Conservation (phyloP, 2,888 invertebrate species). For the Rhagonycha fulva region DNA sequence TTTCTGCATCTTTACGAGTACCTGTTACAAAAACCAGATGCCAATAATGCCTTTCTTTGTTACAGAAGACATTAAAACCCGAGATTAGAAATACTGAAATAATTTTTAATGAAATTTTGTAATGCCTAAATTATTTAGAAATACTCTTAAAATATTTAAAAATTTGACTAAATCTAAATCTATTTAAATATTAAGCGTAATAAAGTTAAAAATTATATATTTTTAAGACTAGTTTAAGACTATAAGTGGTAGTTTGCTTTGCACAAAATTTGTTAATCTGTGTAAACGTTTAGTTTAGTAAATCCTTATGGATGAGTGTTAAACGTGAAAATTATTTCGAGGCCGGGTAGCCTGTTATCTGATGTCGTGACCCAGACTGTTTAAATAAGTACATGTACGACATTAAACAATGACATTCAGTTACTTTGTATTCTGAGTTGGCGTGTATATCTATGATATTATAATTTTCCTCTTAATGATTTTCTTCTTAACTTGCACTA, state of each 20-base stretch:
- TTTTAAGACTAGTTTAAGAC: not conserved
- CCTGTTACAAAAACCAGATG: not conserved
- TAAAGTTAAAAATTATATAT: not conserved
- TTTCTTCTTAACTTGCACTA: not conserved
- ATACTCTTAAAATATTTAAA: not conserved
- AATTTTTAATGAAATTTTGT: not conserved
- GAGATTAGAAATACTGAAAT: not conserved
- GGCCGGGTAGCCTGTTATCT: not conserved
- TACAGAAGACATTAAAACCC: not conserved
- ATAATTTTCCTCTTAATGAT: not conserved
- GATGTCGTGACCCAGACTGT: not conserved
- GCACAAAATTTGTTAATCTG: not conserved
- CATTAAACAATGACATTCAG: not conserved
- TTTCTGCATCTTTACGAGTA: not conserved
- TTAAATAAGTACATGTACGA: not conserved
- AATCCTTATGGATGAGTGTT: not conserved
- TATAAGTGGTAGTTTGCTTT: not conserved
- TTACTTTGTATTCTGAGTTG: not conserved
- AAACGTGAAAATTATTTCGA: not conserved
- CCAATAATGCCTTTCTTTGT: not conserved
- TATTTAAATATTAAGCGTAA: not conserved
- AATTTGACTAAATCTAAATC: not conserved
- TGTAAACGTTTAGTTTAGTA: not conserved
- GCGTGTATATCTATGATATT: not conserved
- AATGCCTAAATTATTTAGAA: not conserved